phyloP scores from a whole-genome alignment of 2,888 invertebrate species.

The Diadegma fenestrale region DNA sequence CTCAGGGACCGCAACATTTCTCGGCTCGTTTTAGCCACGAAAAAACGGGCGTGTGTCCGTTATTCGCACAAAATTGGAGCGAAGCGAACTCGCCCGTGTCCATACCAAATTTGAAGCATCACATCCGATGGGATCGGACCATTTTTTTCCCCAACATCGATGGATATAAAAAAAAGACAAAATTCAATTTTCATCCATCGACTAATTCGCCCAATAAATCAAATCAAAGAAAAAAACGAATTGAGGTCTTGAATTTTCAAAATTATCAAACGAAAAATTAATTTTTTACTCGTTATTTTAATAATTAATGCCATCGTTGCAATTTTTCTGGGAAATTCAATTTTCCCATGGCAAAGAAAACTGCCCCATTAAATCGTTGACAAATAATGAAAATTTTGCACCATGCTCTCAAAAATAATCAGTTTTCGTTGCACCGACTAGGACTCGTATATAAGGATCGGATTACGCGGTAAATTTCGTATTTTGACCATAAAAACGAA shows the following conservation, averaged over 20 bases:
- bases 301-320: too few relatives aligned
- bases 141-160: background rate
- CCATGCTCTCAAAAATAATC: too few relatives aligned
- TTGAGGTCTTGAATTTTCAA: background rate
- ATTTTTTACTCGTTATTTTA: too few relatives aligned
- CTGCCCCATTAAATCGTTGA: too few relatives aligned
- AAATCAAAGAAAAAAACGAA: background rate
- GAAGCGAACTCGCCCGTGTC: conserved; percentile 57
- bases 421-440: background rate
- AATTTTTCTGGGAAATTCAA: too few relatives aligned
- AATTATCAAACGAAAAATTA: background rate
- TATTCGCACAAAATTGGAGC: conserved; percentile 58
- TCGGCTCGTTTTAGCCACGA: conserved; percentile 31
- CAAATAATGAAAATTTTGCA: too few relatives aligned
- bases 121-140: background rate
- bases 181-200: background rate
- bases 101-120: conserved; percentile 4
- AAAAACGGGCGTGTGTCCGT: conserved; percentile 61
- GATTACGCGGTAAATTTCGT: background rate
- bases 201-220: background rate
- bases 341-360: too few relatives aligned
- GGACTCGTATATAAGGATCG: background rate
- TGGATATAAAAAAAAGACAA: background rate
- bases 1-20: conserved; percentile 4
- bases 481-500: background rate